Evolutionary conservation across 2,113 vertebrate genomes (phyloP), one percentile per base, ranked within the genome.

Genomic region (Beaufortia kweichowensis): DNA sequence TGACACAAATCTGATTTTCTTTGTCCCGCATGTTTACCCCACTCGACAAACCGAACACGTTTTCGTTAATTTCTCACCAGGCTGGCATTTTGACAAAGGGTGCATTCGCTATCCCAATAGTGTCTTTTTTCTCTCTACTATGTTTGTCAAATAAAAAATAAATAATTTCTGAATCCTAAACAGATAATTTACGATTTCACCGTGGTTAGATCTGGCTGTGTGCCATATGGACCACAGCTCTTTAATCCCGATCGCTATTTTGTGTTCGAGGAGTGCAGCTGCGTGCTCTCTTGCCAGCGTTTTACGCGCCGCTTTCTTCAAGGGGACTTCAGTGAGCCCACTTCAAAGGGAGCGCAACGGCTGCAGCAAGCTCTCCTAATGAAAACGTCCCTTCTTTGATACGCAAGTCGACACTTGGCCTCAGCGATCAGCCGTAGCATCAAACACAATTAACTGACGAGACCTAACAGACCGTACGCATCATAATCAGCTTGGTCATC

Each of bases 381-480:
- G 81, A 86, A 87, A 88, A 85, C 31, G 79, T 86, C 74, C 79
- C 71, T 72, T 80, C 81, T 81, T 75, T 86, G 82, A 90, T 86
- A 86, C 78, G 82, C 71, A 17, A 77, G n/a, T 12, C 82, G 88
- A 86, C 82, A 83, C 82, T 82, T 62, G 75, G 79, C 48, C 84
- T 79, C 79, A 76, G 66, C 83, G 84, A 76, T 85, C 87, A 79
- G 78, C 68, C 31, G 75, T 85, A 80, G 79, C 82, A 84, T 90
- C 87, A 85, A 85, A 88, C 80, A 82, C 82, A 87, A 88, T 90
- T 89, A 87, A 81, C 80, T 69, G 68, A 76, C 85, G 80, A 85
- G 79, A 80, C 64, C 41, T 74, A 63, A 41, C 72, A 71, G 71
- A 81, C 86, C 79, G 26, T 43, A 62, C 62, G 81, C 79, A 85